These are phyloP conservation scores for Epinotia nisella DNA, from an alignment of 2,888 invertebrate species.

Conservation along the genomic window DNA sequence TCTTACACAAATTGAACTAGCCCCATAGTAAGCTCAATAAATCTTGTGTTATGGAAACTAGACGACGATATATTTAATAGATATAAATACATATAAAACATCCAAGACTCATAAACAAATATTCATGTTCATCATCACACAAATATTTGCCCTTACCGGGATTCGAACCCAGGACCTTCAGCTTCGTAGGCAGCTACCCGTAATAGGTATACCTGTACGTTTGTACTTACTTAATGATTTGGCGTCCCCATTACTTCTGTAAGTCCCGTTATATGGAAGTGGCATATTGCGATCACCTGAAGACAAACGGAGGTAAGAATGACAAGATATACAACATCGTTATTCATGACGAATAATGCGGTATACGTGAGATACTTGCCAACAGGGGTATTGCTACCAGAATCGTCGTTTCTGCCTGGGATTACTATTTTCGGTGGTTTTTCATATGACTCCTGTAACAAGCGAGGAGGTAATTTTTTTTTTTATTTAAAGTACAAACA, in stretches of 20 bases:
- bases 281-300: constrained; percentile 65
- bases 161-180: no score
- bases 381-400: constrained; percentile 62
- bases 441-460: constrained; percentile 66
- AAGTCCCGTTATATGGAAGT: constrained; percentile 63
- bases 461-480: constrained; percentile 46
- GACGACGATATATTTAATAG: no score
- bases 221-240: constrained; percentile 74
- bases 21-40: no score
- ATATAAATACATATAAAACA: no score
- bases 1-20: no score
- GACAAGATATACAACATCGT: constrained; percentile 18
- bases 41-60: no score
- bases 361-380: constrained; percentile 56
- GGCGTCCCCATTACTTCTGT: constrained; percentile 66
- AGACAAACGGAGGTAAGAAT: constrained; percentile 35
- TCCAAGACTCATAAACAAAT: no score
- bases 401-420: constrained; percentile 62
- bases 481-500: no score
- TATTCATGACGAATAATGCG: constrained; percentile 2
- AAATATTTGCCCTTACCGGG: no score
- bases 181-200: no score
- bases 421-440: constrained; percentile 55
- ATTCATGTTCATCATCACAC: no score
- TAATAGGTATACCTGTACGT: no score